Evolutionary conservation across 2,888 invertebrate genomes (phyloP), one percentile per base, ranked within the genome.

Genomic region (Troides oblongomaculatus): DNA sequence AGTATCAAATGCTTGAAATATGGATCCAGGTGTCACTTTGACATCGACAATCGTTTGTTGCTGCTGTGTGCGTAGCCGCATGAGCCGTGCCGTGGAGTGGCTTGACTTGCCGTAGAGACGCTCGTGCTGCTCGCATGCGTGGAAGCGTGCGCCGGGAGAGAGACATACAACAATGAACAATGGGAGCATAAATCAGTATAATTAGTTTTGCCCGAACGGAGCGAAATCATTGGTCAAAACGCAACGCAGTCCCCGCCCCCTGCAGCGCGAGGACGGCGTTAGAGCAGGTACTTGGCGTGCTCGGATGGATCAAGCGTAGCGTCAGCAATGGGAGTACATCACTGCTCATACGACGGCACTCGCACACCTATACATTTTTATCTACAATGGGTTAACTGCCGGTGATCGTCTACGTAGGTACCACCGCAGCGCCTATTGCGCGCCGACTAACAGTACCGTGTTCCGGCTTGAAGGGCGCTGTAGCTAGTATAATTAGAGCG

Each of bases 111-210:
- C 76, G 76, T 79, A 78, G 78, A 74, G 74, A 73, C 74, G 76
- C 77, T 75, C 77, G 61, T 64, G 62, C 61, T 71, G 64, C 75
- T 75, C 75, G 78, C 80, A 85, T 84, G 87, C 85, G 85, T 83
- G 81, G 71, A 76, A 76, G 74, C 74, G 79, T 78, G 78, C 76
- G 79, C 77, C 76, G 74, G 90, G 93, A 92, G 93, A 89, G 87
- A 89, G 90, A 90, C 87, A 93, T 93, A 93, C 94, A 95, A 96
- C 96, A 96, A 96, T 96, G 96, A 95, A 96, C 96, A 97, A 97
- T 97, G 95, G 96, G 94, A 93, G 95, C 96, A 97, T 97, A 97
- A 97, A 97, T 97, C 96, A 96, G 96, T 95, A 96, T 97, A 97
- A 97, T 97, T 97, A 96, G 96, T 96, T 95, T 94, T 94, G 92